Evolutionary conservation across 2,113 vertebrate genomes (phyloP), one percentile per base, ranked within the genome.

Genomic region (Microtus pennsylvanicus): DNA sequence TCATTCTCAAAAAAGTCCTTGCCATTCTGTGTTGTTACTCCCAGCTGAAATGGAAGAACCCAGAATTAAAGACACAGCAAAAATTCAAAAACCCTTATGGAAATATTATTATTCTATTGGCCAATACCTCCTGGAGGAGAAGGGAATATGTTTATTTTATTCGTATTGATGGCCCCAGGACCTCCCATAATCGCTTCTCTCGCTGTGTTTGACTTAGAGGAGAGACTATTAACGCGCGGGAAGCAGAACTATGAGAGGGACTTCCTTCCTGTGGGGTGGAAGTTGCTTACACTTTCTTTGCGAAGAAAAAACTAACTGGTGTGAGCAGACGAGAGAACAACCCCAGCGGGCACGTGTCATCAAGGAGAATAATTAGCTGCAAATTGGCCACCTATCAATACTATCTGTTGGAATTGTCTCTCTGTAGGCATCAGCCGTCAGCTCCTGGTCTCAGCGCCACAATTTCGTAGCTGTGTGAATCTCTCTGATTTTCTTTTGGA

Each of bases 41-140:
- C 70, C 75, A 87, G 16, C 61, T 78, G 42, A 76, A 76, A 52
- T 28, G 50, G 42, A 30, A 95, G n/a, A 93, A 82, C 5, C 30
- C 2, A 78, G 61, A 86, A 83, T 22, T 92, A 72, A 78, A 83
- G 47, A 55, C 8, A 30, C 4, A 65, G 74, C 10, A 77, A 91
- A 91, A 72, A 45, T 75, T 89, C 26, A 70, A 63, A 50, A 67
- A 17, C n/a, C 33, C 17, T 83, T 26, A 26, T 75, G 87, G 87
- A 96, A 82, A 75, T 63, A 61, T 89, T 63, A 67, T 75, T 70
- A 81, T 86, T 70, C 38, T 38, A 65, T 70, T 78, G 70, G 91
- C 61, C 9, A 7, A 17, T 45, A 61, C 33, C 2, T 17, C 47
- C 90, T 11, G 7, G 82, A 93, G 38, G 52, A 69, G n/a, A 45